Percentiles rank a stretch among this genome's conserved stretches.
These are phyloP conservation scores for Phocoena phocoena DNA, from an alignment of 2,113 vertebrate species.

Conservation along the genomic window DNA sequence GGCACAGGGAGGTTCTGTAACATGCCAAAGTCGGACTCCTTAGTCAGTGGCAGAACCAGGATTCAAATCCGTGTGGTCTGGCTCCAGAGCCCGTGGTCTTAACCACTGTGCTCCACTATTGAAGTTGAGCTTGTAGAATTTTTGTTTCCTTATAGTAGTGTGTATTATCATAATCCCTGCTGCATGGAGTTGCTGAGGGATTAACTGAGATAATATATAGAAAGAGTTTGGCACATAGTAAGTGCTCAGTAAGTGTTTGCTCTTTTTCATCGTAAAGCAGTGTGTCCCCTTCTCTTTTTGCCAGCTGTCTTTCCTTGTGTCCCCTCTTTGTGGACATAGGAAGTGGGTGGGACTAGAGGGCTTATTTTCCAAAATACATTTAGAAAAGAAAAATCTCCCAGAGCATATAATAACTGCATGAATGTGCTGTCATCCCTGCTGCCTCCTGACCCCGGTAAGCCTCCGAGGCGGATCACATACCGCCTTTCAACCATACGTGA, in stretches of 20 bases:
- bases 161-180: neutral
- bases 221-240: neutral
- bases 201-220: neutral
- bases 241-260: neutral
- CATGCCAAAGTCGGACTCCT: neutral
- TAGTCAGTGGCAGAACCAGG: neutral
- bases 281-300: too few relatives aligned
- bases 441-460: constrained; percentile 61
- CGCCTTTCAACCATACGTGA: constrained; percentile 53
- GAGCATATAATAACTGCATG: constrained; percentile 43
- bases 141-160: neutral
- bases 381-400: constrained; percentile 32
- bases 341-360: neutral
- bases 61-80: neutral
- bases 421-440: constrained; percentile 52
- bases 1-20: neutral
- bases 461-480: constrained; percentile 43
- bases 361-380: neutral
- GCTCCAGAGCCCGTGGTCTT: neutral
- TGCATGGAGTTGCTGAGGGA: rapidly evolving
- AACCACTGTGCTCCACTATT: neutral
- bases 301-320: neutral
- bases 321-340: neutral
- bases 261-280: neutral
- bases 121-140: neutral